A percentile compares a stretch with the other conserved stretches of the same genome.
phyloP scores from a whole-genome alignment of 1,140 invertebrate genomes.

The Radopholus similis region DNA sequence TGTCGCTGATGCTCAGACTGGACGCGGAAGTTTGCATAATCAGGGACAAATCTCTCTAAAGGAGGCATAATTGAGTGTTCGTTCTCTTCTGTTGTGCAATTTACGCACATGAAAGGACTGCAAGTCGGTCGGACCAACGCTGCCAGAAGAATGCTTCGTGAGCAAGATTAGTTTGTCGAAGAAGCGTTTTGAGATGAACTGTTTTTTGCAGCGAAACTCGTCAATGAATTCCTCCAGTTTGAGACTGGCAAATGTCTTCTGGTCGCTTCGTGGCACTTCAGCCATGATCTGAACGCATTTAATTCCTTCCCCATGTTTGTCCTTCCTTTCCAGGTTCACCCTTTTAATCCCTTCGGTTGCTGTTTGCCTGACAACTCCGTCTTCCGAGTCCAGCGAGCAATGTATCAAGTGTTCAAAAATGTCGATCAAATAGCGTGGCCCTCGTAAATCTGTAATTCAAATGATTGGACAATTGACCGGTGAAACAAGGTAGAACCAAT shows the following conservation, averaged over 20 bases:
- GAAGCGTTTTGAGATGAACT: conserved; percentile 1
- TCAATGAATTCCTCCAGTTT: conserved; percentile 2
- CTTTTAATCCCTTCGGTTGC: background rate
- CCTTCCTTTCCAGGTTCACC: too few species aligned
- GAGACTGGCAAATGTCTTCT: background rate
- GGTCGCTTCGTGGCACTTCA: background rate
- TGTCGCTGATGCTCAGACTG: background rate
- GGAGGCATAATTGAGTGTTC: too few species aligned
- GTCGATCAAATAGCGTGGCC: background rate
- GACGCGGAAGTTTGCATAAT: conserved; percentile 1
- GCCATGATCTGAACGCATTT: background rate
- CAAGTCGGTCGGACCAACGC: background rate
- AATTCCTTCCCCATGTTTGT: background rate
- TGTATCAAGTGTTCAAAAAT: background rate
- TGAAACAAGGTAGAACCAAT: background rate
- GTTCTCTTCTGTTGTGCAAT: too few species aligned
- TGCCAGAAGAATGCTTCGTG: background rate
- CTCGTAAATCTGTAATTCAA: background rate
- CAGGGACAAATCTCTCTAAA: background rate
- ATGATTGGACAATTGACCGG: conserved; percentile 6
- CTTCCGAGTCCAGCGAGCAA: background rate
- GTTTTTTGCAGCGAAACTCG: conserved; percentile 2
- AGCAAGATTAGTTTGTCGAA: conserved; percentile 13
- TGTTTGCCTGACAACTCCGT: background rate
- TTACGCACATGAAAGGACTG: too few species aligned